These are phyloP conservation scores for Eublepharis macularius DNA, from an alignment of 2,113 vertebrate genomes.

Conservation along the genomic window DNA sequence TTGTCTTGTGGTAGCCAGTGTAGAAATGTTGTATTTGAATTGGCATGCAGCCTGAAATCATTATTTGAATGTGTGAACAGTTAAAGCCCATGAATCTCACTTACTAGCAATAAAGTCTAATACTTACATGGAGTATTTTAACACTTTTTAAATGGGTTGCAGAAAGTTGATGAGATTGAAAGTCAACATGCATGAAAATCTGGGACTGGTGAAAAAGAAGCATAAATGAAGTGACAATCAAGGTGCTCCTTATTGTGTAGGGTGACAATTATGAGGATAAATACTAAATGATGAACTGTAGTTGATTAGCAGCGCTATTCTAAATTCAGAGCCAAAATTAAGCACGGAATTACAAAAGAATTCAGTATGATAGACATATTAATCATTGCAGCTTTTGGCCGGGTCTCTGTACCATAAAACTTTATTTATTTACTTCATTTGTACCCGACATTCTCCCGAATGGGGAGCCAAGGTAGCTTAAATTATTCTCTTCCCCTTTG, in stretches of 20 bases:
- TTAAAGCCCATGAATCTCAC: background rate
- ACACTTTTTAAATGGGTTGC: background rate
- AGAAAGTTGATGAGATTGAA: background rate
- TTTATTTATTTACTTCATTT: too few species aligned
- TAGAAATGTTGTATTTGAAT: background rate
- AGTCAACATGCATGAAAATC: background rate
- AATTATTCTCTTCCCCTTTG: too few species aligned
- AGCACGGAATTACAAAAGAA: background rate
- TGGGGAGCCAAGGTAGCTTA: too few species aligned
- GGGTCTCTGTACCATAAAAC: too few species aligned
- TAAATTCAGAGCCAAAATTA: background rate
- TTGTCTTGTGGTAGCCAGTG: background rate
- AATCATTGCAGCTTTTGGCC: too few species aligned
- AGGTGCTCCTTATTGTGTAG: background rate
- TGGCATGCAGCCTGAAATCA: background rate
- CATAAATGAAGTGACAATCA: background rate
- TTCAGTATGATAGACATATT: too few species aligned
- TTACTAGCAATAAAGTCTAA: background rate
- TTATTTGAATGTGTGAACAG: slow-evolving; percentile 7
- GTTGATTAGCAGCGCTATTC: background rate
- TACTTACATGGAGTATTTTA: background rate
- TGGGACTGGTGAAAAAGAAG: background rate
- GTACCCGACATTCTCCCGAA: too few species aligned
- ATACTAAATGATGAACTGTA: background rate
- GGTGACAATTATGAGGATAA: background rate